Base-by-base conservation (phyloP, 2,888 invertebrate species). In the Sturmia bella region DNA sequence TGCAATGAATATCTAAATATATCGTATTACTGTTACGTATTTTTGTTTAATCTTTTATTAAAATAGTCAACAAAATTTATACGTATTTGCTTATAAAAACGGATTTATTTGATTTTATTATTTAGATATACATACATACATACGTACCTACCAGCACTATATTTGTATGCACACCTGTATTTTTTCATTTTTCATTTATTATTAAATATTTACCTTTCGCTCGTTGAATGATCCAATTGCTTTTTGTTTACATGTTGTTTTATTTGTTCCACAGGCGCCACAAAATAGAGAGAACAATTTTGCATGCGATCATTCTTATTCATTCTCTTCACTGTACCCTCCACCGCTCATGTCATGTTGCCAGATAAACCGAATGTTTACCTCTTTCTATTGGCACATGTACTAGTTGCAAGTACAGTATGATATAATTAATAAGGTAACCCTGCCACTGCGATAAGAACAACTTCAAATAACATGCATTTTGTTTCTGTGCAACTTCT, bases 231-330 rank as follows among this genome's bases (percentile, higher is more conserved):
- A 15, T 69, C 54, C 43, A 54, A 69, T 24, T 61, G 24, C 19
- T 59, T 57, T 77, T 78, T 78, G 77, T 78, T 78, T 78, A 78
- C 77, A 78, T 78, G 64, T 72, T 78, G 64, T 72, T 72, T 45
- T 56, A 48, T 70, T 64, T 77, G 37, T 57, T 56, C 19, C 3
- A 11, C 37, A 63, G 69, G 45, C 45, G 43, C 13, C 15, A 59
- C 15, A 45, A 52, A 37, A 61, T 3, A 57, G 57, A 45, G 61
- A 43, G 54, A 21, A 17, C 2, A 43, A 39, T 43, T 61, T 27
- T 45, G 3, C 4, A 1, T 13, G 54, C 24, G 45, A 69, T 63
- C 52, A 63, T 32, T 21, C 41, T 50, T 70, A 64, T 50, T 64
- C 45, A 63, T 64, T 64, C 70, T 57, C 56, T 70, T 63, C 39